phyloP scores from a whole-genome alignment of 2,888 invertebrate species.

The Neuroscelio doddi region DNA sequence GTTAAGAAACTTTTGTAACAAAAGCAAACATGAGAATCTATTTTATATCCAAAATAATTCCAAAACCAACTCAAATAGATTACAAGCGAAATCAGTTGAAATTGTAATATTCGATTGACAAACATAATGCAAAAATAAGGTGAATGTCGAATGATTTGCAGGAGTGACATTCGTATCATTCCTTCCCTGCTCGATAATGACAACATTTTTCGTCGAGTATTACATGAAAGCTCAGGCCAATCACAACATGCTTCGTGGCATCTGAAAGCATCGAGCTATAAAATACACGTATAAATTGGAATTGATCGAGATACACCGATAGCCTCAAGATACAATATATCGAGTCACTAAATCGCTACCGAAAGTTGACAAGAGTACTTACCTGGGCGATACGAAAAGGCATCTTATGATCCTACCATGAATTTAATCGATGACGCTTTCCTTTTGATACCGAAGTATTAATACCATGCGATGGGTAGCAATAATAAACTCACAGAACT shows the following conservation, averaged over 20 bases:
- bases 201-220: not conserved
- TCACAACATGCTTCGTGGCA: not conserved
- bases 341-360: not conserved
- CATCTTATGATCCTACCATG: slow-evolving; percentile 10
- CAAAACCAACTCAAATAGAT: no score
- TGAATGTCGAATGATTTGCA: not conserved
- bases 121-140: not conserved
- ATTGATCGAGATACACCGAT: no score
- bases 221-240: not conserved
- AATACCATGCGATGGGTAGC: no score
- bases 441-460: no score
- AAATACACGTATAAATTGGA: not conserved
- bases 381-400: not conserved
- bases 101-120: not conserved
- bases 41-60: no score
- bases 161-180: not conserved
- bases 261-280: not conserved
- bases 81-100: no score
- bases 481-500: no score
- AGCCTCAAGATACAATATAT: not conserved
- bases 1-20: no score
- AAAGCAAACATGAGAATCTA: no score
- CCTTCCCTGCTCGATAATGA: not conserved
- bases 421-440: no score
- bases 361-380: not conserved